Percentiles rank a stretch among this genome's conserved stretches.
phyloP scores from a whole-genome alignment of 2,113 vertebrate genomes.

The Oryzias woworae region DNA sequence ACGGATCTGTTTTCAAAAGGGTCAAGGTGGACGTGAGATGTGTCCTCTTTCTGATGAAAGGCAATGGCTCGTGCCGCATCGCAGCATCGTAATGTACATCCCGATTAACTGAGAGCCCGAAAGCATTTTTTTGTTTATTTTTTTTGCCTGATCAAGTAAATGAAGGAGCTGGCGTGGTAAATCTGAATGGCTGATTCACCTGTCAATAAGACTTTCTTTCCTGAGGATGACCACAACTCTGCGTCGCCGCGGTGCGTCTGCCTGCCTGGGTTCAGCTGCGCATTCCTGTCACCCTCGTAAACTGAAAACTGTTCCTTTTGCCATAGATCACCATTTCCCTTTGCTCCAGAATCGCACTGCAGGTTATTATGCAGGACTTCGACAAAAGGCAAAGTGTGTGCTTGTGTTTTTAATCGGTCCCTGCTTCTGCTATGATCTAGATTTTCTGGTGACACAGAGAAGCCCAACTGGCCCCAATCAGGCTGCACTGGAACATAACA shows the following conservation, averaged over 20 bases:
- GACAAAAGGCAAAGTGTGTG: conserved; percentile 13
- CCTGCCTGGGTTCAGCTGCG: background rate
- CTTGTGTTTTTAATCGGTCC: conserved; percentile 36
- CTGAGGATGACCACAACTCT: conserved; percentile 11
- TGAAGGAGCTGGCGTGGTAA: conserved; percentile 11
- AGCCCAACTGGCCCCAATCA: conserved; percentile 38
- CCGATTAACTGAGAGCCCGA: conserved; percentile 7
- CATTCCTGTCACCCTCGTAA: background rate
- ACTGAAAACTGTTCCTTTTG: background rate
- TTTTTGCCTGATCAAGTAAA: conserved; percentile 14
- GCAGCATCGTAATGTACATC: conserved; percentile 20
- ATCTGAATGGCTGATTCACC: conserved; percentile 52
- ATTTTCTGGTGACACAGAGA: conserved; percentile 27
- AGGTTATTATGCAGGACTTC: conserved; percentile 14
- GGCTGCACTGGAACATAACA: conserved; percentile 38
- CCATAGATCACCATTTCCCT: background rate
- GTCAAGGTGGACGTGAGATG: conserved; percentile 9
- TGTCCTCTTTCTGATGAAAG: conserved; percentile 2
- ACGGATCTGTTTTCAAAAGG: background rate
- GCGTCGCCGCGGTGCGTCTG: conserved; percentile 14
- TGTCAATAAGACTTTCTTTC: conserved; percentile 14
- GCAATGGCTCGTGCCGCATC: conserved; percentile 29
- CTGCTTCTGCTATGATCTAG: conserved; percentile 27
- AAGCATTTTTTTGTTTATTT: background rate
- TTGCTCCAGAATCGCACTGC: conserved; percentile 1